These are phyloP conservation scores for Mamestra configurata DNA, from an alignment of 1,140 invertebrate genomes.

Conservation along the genomic window DNA sequence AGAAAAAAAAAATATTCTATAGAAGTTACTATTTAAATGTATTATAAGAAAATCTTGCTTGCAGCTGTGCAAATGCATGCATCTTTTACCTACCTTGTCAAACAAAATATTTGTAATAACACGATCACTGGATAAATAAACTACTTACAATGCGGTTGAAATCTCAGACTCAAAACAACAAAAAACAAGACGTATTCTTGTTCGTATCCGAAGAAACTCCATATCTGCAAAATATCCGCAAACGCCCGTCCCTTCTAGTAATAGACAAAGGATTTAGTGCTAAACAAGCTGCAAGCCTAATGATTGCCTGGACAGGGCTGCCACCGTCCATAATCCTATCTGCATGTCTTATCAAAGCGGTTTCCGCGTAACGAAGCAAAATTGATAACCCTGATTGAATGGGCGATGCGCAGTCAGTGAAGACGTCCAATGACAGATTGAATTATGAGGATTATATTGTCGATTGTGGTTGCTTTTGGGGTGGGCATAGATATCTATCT, in stretches of 20 bases:
- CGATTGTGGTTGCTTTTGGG: not conserved
- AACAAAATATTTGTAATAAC: no score
- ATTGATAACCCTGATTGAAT: constrained; percentile 72
- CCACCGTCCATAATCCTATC: constrained; percentile 65
- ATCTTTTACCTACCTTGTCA: no score
- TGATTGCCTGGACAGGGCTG: constrained; percentile 58
- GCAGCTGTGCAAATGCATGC: no score
- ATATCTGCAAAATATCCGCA: constrained; percentile 9
- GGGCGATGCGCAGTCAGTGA: constrained; percentile 43
- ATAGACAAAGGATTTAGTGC: constrained; percentile 71
- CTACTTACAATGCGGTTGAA: no score
- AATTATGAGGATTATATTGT: constrained; percentile 19
- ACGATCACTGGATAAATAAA: no score
- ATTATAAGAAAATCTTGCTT: no score
- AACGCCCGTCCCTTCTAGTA: constrained; percentile 54
- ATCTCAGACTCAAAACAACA: no score
- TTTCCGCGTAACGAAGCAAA: constrained; percentile 66
- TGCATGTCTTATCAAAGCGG: constrained; percentile 75
- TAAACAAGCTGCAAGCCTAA: constrained; percentile 67
- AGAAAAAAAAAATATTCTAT: no score
- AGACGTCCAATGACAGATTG: constrained; percentile 32
- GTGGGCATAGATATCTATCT: not conserved
- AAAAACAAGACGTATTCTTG: no score
- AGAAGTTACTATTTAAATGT: no score
- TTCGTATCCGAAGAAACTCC: not conserved